Evolutionary conservation across 2,113 vertebrate species (phyloP), one percentile per base, ranked within the genome.

Genomic region (Sarotherodon lohbergeri): DNA sequence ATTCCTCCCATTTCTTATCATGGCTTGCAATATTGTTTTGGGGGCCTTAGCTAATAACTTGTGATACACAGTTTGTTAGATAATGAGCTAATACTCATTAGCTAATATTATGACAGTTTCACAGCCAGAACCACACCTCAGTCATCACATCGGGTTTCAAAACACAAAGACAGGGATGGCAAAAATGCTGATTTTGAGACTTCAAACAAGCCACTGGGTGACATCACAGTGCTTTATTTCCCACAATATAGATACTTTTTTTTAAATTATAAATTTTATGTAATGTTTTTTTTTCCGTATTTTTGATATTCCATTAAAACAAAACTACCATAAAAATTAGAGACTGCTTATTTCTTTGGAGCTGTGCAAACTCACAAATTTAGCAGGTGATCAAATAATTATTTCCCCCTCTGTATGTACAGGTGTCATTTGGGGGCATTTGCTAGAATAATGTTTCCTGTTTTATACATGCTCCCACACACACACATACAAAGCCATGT

Each of bases 271-370:
- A 68, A 8, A 39, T 39, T 39, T 39, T 39, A 39, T 66, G 61
- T 39, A 39, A 68, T 66, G 1, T 68, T 39, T 68, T 22, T 22
- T 17, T 68, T 14, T 1, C 9, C 3, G 2, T 9, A 54, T 54
- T 54, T 54, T 54, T 22, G 52, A 54, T 54, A 22, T 0, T 24
- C 34, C 19, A 14, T 68, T 68, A 41, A 41, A 68, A 3, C 0
- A 0, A 68, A 68, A 68, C 11, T 41, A 5, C 6, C 34, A 66
- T 1, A 22, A 41, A 68, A 41, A 13, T 68, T 39, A 41, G 34
- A 41, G 0, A 68, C 34, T 0, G 34, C 11, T 39, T 19, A 0
- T 68, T 68, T 68, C 19, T 22, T 8, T 68, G 61, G 10, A 3
- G 13, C 34, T n/a, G 61, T 36, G 32, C 10, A 68, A 68, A 68